Percentiles rank a stretch among this genome's conserved stretches.
These are phyloP conservation scores for Onychomys arenicola DNA, from an alignment of 2,797 vertebrate genomes.

Conservation along the genomic window DNA sequence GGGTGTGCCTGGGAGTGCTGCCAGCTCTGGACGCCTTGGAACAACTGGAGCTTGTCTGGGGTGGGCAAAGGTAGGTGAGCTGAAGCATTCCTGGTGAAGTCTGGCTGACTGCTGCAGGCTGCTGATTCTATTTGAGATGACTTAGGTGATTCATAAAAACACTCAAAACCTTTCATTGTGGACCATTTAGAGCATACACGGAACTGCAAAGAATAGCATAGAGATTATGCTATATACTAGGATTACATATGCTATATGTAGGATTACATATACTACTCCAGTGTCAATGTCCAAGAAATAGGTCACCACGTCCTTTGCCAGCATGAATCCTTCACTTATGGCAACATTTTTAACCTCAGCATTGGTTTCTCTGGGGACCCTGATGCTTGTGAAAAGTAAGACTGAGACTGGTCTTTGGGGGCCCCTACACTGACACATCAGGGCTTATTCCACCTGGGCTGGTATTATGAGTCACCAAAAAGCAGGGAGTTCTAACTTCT, in stretches of 20 bases:
- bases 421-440: background rate
- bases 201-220: background rate
- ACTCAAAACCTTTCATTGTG: background rate
- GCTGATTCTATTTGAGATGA: background rate
- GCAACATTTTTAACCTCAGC: background rate
- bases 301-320: background rate
- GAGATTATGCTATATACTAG: too few relatives aligned
- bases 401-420: background rate
- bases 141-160: constrained; percentile 2
- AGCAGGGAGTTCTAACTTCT: background rate
- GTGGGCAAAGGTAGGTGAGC: background rate
- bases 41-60: background rate
- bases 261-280: too few relatives aligned
- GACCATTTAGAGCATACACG: background rate
- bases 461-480: background rate
- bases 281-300: background rate
- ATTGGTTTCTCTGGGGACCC: background rate
- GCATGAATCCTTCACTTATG: background rate
- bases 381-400: background rate
- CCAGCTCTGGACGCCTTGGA: background rate
- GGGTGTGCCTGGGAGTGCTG: background rate
- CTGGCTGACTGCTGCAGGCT: background rate
- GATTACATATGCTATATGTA: too few relatives aligned
- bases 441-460: background rate
- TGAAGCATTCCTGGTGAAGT: background rate